Base-by-base conservation (phyloP, 2,113 vertebrate genomes). In the Hylia prasina region DNA sequence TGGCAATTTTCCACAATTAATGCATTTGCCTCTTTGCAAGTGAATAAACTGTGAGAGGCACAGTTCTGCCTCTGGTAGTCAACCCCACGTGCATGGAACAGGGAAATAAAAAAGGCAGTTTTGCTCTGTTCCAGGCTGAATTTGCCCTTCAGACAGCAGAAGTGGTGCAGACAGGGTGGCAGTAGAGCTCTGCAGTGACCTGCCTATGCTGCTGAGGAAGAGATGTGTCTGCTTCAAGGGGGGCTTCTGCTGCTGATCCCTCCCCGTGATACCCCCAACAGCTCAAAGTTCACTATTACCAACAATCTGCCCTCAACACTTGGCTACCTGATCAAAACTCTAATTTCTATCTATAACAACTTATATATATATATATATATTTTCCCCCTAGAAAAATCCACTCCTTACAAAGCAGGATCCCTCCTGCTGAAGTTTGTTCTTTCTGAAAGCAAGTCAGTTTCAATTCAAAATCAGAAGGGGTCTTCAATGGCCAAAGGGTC, bases 371-470 rank as follows among this genome's bases (percentile, higher is more conserved):
- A 66, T 65, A 68, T 51, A 4, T n/a, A n/a, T n/a, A n/a, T 54
- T 57, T 69, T 65, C 50, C 2, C 35, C 39, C 35, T 35, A 30
- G 37, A n/a, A 89, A 89, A 91, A 93, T 35, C 11, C 25, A 78
- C 8, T 15, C 31, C 31, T 73, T 54, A 37, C 12, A 88, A 91
- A 79, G 64, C 12, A 61, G 28, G n/a, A 77, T n/a, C n/a, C n/a
- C n/a, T n/a, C n/a, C n/a, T n/a, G n/a, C 35, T 65, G 44, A 79
- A 89, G 50, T 37, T 37, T 70, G 40, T 58, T 76, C 58, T 68
- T 75, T 84, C 58, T 45, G 30, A 94, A 95, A 96, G 82, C 14
- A 87, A 86, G 60, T 35, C 64, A 87, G 73, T 33, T 60, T 66
- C 25, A 40, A 72, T 91, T 90, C 78, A 86, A 57, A 87, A 80